Base-by-base conservation (phyloP, 2,888 invertebrate genomes). In the Meiosimyza decipiens region DNA sequence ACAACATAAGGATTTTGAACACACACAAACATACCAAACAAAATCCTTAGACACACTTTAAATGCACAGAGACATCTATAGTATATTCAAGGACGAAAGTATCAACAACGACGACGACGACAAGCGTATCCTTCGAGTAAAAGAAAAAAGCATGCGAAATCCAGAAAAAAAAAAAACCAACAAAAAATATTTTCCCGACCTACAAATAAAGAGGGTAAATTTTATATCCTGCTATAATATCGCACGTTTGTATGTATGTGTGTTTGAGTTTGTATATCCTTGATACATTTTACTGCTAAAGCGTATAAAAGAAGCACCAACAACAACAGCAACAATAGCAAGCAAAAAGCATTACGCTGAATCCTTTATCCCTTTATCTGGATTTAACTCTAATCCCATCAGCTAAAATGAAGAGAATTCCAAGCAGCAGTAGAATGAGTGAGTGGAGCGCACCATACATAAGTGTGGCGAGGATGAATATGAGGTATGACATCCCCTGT, bases 351-450 rank as follows among this genome's bases (percentile, higher is more conserved):
- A 81, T 81, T 80, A 80, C 82, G 78, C 77, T 78, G 81, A 84
- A 85, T 85, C 82, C 84, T 82, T 86, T 86, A 87, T 86, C 87
- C 87, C 82, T 85, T 87, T 87, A 87, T 86, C 85, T 87, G 87
- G 87, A 87, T 87, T 87, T 86, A 81, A 79, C 80, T 82, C 80
- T 87, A 87, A 87, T 87, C 87, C 82, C 87, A 87, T 87, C 87
- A 86, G 84, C 80, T 83, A 81, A 82, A 82, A 82, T 83, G 83
- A 84, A 83, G 80, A 82, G 80, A 81, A 82, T 82, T 81, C 80
- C 81, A 80, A 76, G 28, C 63, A 63, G 49, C 59, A 15, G 13
- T 13, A 18, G 22, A 7, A 2, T 40, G 62, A 62, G 33, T 16
- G 68, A n/a, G 49, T 7, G 13, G 28, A 59, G 50, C 50, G 59